Evolutionary conservation across 1,140 invertebrate species (phyloP).

Genomic region (Agrypnia vestita): DNA sequence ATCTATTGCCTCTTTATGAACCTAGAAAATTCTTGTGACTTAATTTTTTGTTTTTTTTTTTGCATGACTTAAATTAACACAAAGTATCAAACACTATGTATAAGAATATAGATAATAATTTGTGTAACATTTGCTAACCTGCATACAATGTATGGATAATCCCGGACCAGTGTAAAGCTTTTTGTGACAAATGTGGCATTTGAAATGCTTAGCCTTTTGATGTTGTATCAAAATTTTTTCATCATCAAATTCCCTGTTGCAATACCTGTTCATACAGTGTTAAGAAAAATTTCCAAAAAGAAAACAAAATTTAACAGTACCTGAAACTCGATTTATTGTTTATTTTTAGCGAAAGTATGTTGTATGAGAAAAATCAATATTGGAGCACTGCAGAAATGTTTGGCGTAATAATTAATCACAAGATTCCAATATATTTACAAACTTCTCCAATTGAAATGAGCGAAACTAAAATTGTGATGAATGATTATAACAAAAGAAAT

Average conservation of each 20-base stretch:
- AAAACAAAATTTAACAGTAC: background rate
- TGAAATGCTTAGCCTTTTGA: constrained; percentile 99
- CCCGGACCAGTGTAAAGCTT: constrained; percentile 99
- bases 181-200: constrained; percentile 99
- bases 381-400: background rate
- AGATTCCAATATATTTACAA: too few species aligned
- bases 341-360: too few species aligned
- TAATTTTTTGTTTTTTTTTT: too few species aligned
- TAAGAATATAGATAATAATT: background rate
- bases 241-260: constrained; percentile 99
- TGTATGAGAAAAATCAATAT: background rate
- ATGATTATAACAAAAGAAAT: too few species aligned
- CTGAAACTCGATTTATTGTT: background rate
- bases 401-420: too few species aligned
- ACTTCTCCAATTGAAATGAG: too few species aligned
- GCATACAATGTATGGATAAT: constrained; percentile 99
- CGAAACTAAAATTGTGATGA: too few species aligned
- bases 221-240: constrained; percentile 99
- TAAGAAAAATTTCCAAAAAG: constrained; percentile 52
- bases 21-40: constrained; percentile 75
- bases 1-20: constrained; percentile 99
- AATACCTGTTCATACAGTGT: constrained; percentile 85
- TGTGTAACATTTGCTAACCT: constrained; percentile 77
- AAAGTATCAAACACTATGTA: background rate
- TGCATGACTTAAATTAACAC: background rate